phyloP scores from a whole-genome alignment of 2,113 vertebrate species.

The Xenotilapia flavipinnis region DNA sequence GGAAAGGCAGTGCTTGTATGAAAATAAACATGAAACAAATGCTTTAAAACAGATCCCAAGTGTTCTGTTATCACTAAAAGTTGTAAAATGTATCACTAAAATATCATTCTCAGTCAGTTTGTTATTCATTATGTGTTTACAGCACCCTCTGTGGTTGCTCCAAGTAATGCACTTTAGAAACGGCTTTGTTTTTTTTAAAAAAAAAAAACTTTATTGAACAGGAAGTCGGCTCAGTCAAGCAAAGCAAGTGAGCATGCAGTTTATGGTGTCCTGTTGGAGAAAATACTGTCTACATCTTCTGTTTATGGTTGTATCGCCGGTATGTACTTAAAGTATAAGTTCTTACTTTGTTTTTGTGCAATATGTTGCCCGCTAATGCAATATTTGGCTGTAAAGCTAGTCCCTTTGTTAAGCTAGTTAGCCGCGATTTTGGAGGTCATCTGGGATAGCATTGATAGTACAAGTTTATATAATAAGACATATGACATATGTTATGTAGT shows the following conservation, averaged over 20 bases:
- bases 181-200: neutral
- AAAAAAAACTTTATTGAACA: neutral
- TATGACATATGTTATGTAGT: neutral
- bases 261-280: neutral
- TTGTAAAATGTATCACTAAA: neutral
- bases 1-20: neutral
- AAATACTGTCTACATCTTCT: neutral
- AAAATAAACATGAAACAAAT: no score
- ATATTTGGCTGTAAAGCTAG: neutral
- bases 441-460: neutral
- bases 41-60: neutral
- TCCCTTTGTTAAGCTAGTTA: neutral
- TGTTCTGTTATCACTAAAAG: neutral
- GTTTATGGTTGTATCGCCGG: neutral
- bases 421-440: neutral
- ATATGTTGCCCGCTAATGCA: neutral
- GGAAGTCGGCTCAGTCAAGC: neutral
- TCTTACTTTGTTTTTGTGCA: neutral
- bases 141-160: neutral
- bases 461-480: neutral
- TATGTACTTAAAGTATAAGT: neutral
- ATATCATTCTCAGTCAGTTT: neutral
- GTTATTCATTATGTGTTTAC: neutral
- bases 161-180: neutral
- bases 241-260: neutral